Base-by-base conservation (phyloP, 2,113 vertebrate species). In the Illadopsis cleaveri region DNA sequence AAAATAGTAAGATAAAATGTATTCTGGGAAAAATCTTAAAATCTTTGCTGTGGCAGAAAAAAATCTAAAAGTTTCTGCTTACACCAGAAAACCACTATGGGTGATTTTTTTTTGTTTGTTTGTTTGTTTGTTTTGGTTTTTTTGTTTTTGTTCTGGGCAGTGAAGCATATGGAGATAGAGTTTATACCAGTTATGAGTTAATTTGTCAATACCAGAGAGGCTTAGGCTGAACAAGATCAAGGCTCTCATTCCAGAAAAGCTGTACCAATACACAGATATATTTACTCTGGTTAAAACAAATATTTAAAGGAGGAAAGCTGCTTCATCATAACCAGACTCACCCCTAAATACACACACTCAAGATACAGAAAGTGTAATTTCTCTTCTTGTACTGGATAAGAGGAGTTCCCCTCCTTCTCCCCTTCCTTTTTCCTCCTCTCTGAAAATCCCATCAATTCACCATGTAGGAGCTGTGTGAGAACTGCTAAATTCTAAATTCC, bases 221-320 rank as follows among this genome's bases (percentile, higher is more conserved):
- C 7, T 84, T 72, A 68, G 48, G 31, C 35, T 56, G 65, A 92
- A 81, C 24, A 81, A 78, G 72, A 79, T 51, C 42, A 79, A 81
- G 28, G 12, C 11, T 73, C 40, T 86, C 30, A 33, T 77, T 77
- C 33, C 71, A 81, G 50, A 76, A 90, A 27, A 77, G 11, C 30
- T 62, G 35, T 38, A 53, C 9, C 47, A 28, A 30, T 50, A 75
- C 30, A 81, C 51, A 58, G 61, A 19, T 56, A 30, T 33, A 61
- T 38, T 68, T 84, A 42, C 27, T 75, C 22, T 47, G 48, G 17
- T 13, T 14, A 8, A 85, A 90, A 71, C 57, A 93, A 91, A 85
- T 76, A 80, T 65, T 93, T 94, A 81, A 73, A 72, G 48, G 27
- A 94, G 54, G 50, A 75, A 60, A 89, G 33, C 16, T 82, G 48